Evolutionary conservation across 2,797 vertebrate species (phyloP).

Genomic region (Acomys russatus): DNA sequence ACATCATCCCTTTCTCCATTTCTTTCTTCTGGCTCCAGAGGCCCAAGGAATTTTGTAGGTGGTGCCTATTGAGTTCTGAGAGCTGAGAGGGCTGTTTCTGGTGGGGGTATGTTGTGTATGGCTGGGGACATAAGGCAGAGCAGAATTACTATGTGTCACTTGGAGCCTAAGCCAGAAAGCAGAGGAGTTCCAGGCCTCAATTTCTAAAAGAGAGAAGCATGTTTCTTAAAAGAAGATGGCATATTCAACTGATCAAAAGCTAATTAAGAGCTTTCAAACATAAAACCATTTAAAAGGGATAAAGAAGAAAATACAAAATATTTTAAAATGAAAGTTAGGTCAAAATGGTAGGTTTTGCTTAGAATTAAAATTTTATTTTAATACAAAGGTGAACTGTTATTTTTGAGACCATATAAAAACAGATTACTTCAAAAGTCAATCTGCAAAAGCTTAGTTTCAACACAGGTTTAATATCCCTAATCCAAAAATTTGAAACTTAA

Average conservation of each 20-base stretch:
- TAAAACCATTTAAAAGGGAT: neutral
- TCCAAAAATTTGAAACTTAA: neutral
- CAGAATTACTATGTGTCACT: neutral
- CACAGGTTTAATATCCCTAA: neutral
- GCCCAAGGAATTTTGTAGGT: neutral
- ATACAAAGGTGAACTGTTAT: slow-evolving; percentile 43
- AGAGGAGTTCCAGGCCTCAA: neutral
- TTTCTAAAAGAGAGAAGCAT: slow-evolving; percentile 3
- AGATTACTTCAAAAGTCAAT: slow-evolving; percentile 37
- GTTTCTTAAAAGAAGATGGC: neutral
- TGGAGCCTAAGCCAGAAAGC: neutral
- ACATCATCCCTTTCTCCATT: neutral
- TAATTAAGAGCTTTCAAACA: slow-evolving; percentile 14
- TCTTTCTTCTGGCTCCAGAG: neutral
- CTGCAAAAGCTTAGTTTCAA: neutral
- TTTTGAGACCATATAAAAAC: neutral
- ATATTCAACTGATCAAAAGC: neutral
- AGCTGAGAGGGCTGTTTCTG: neutral
- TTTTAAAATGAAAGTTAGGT: slow-evolving; percentile 42
- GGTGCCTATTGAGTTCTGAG: neutral
- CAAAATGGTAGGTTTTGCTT: neutral
- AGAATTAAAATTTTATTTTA: slow-evolving; percentile 25
- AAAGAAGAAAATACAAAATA: neutral
- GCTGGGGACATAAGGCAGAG: neutral
- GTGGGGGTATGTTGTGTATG: accelerated